These are phyloP conservation scores for Drosophila niveifrons DNA, from an alignment of 2,888 invertebrate species.

Conservation along the genomic window DNA sequence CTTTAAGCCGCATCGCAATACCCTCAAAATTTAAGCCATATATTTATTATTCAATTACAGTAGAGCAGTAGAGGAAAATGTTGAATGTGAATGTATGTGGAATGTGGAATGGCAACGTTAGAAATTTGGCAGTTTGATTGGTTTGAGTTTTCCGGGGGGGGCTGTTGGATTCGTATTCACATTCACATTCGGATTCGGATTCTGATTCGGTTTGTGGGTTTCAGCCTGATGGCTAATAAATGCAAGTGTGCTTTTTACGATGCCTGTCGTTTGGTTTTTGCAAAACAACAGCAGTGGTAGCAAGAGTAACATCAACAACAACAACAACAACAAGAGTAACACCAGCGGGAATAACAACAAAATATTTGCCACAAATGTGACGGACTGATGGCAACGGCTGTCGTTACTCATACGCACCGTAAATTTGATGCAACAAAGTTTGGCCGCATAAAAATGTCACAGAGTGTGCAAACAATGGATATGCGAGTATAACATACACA, in stretches of 20 bases:
- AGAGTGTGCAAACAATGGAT: slow-evolving; percentile 76
- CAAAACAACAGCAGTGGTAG: slow-evolving; percentile 47
- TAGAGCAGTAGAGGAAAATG: slow-evolving; percentile 19
- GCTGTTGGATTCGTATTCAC: slow-evolving; percentile 5
- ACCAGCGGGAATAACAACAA: slow-evolving; percentile 44
- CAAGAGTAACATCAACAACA: slow-evolving; percentile 21
- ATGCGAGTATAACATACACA: slow-evolving; percentile 39
- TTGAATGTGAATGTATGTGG: slow-evolving; percentile 21
- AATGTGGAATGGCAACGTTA: neutral
- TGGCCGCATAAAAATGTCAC: slow-evolving; percentile 78
- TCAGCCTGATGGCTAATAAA: slow-evolving; percentile 70
- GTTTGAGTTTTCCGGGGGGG: neutral
- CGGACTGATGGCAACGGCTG: slow-evolving; percentile 53
- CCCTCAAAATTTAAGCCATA: slow-evolving; percentile 3
- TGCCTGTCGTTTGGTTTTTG: slow-evolving; percentile 62
- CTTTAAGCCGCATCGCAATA: slow-evolving; percentile 2
- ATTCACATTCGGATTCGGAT: slow-evolving; percentile 15
- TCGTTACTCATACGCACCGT: slow-evolving; percentile 81
- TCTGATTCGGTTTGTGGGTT: slow-evolving; percentile 35
- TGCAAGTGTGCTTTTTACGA: slow-evolving; percentile 79
- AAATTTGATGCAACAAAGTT: slow-evolving; percentile 80
- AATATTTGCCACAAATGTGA: slow-evolving; percentile 73
- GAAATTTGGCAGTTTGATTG: slow-evolving; percentile 43
- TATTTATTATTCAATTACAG: slow-evolving; percentile 54
- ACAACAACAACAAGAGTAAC: slow-evolving; percentile 37